Conservation (phyloP, 1,140 invertebrate genomes). For the Notospermus geniculatus region DNA sequence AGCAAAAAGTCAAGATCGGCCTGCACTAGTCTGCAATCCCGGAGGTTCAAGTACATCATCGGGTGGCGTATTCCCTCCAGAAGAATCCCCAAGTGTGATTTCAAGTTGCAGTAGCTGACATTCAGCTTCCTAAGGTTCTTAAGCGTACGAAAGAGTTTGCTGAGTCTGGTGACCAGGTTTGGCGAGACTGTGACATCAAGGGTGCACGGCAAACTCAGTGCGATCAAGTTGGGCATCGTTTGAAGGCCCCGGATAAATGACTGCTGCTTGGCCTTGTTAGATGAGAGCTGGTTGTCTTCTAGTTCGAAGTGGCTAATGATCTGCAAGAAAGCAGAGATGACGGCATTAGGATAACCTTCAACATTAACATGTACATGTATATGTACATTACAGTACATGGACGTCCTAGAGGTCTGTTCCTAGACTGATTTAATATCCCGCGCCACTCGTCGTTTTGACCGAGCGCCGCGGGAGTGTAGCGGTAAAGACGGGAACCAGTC, state of each 20-base stretch:
- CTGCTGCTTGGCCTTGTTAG: conserved; percentile 23
- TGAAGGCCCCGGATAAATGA: conserved; percentile 31
- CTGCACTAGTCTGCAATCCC: conserved; percentile 40
- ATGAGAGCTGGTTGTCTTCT: conserved; percentile 32
- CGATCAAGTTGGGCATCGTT: conserved; percentile 29
- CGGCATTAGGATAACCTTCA: conserved; percentile 4
- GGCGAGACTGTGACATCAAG: conserved; percentile 29
- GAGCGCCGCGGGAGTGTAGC: no score
- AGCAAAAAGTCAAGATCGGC: conserved; percentile 33
- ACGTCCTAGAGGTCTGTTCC: no score
- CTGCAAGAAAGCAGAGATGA: conserved; percentile 24
- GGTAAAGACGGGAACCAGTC: no score
- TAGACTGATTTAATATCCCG: no score
- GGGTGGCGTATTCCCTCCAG: conserved; percentile 22
- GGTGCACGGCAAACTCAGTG: conserved; percentile 40
- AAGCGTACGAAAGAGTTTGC: conserved; percentile 25
- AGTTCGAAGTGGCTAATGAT: conserved; percentile 41
- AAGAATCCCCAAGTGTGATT: conserved; percentile 25
- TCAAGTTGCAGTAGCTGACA: conserved; percentile 38
- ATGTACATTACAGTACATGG: no score
- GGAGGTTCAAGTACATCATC: conserved; percentile 34
- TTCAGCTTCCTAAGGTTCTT: conserved; percentile 33
- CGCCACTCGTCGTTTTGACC: no score
- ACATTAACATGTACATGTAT: no score
- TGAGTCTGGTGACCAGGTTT: conserved; percentile 26